These are phyloP conservation scores for Marronus borbonicus DNA, from an alignment of 2,888 invertebrate genomes.

Conservation along the genomic window DNA sequence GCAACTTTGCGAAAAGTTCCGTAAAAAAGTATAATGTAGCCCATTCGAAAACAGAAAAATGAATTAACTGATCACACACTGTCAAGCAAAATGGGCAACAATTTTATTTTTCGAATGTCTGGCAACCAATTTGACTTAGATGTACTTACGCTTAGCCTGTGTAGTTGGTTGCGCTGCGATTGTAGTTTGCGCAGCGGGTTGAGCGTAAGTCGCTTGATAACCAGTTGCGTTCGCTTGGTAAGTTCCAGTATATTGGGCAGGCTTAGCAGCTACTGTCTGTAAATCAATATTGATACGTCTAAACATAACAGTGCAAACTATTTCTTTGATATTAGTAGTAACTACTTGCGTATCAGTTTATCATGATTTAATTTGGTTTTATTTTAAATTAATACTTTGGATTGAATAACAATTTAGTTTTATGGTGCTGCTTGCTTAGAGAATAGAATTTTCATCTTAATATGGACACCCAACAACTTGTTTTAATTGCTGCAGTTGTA, in stretches of 20 bases:
- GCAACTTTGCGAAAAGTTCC: constrained; percentile 45
- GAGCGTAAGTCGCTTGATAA: constrained; percentile 72
- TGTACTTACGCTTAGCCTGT: constrained; percentile 75
- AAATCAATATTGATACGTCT: constrained; percentile 51
- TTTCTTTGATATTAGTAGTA: constrained; percentile 3
- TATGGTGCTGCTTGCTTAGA: background rate
- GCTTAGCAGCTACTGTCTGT: constrained; percentile 71
- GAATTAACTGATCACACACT: constrained; percentile 33
- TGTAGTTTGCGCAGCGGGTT: constrained; percentile 73
- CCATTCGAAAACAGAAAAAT: constrained; percentile 48
- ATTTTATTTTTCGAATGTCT: background rate
- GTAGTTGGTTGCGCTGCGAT: constrained; percentile 73
- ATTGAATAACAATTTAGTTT: background rate
- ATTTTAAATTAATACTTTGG: background rate
- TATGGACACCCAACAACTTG: no score
- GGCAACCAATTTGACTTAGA: constrained; percentile 8
- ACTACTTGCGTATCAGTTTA: background rate
- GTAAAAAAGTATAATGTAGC: constrained; percentile 13
- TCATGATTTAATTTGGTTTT: no score
- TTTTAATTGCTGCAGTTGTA: no score
- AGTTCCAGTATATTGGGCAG: constrained; percentile 75
- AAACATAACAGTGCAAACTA: constrained; percentile 26
- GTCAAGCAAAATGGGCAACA: constrained; percentile 48
- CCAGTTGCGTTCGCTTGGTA: constrained; percentile 73
- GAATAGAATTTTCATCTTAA: no score